Evolutionary conservation across 1,140 invertebrate species (phyloP).

Genomic region (Drosophila gunungcola): DNA sequence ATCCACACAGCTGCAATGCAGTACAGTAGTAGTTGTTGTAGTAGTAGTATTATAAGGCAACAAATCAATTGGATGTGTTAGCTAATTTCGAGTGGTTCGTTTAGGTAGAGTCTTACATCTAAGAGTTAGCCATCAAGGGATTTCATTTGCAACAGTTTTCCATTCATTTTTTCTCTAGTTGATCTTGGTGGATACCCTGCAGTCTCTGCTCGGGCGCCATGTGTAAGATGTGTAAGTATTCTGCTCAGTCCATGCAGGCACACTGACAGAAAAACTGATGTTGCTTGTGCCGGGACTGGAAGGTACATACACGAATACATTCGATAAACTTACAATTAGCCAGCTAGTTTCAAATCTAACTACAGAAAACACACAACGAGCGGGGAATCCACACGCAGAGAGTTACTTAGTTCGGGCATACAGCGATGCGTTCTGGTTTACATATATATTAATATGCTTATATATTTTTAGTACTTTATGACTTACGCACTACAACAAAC

Average conservation of each 20-base stretch:
- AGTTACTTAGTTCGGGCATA: conserved; percentile 18
- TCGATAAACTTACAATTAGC: conserved; percentile 35
- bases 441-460: conserved; percentile 9
- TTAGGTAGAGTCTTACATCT: conserved; percentile 29
- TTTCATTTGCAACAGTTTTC: not conserved
- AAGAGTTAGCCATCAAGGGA: conserved; percentile 17
- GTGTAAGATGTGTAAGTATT: not conserved
- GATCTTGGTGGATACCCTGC: not conserved
- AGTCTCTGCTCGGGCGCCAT: not conserved
- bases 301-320: conserved; percentile 11
- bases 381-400: conserved; percentile 18
- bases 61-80: conserved; percentile 61
- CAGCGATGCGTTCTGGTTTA: conserved; percentile 12
- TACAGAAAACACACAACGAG: conserved; percentile 42
- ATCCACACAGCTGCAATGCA: conserved; percentile 23
- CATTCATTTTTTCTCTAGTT: conserved; percentile 2
- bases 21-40: conserved; percentile 29
- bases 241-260: not conserved
- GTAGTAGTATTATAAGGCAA: conserved; percentile 47
- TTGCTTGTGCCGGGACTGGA: conserved; percentile 1
- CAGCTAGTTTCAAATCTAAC: conserved; percentile 43
- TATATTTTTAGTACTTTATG: conserved; percentile 21
- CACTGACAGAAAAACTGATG: conserved; percentile 6
- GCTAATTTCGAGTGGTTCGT: conserved; percentile 47
- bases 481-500: conserved; percentile 30